Percentiles rank a stretch among this genome's conserved stretches.
phyloP scores from a whole-genome alignment of 2,797 vertebrate species.

The Pteronotus mesoamericanus region DNA sequence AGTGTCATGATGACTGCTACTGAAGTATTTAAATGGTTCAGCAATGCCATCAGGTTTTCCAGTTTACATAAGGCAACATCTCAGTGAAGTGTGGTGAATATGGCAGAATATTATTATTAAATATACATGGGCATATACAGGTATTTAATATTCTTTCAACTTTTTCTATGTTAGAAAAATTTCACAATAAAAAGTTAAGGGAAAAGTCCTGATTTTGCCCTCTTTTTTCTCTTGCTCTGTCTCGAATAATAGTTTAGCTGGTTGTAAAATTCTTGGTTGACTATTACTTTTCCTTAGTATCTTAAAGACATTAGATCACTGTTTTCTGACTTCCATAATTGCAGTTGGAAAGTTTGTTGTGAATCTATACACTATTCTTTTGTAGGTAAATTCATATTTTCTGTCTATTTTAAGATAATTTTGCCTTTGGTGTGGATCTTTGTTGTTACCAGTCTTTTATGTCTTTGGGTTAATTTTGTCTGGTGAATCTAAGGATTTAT shows the following conservation, averaged over 20 bases:
- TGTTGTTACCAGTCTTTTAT: neutral
- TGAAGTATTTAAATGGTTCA: neutral
- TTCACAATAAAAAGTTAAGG: neutral
- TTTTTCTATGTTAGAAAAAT: neutral
- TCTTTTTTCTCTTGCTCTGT: neutral
- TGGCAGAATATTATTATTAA: neutral
- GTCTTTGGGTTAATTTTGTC: neutral
- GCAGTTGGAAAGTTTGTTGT: neutral
- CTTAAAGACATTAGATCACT: neutral
- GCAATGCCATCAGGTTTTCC: neutral
- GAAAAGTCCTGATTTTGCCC: neutral
- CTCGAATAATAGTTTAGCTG: neutral
- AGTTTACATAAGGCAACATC: neutral
- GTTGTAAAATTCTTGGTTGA: neutral
- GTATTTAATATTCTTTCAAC: neutral
- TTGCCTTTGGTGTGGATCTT: neutral
- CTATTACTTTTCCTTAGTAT: neutral
- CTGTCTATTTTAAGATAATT: neutral
- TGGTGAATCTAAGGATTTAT: neutral
- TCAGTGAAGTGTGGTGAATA: neutral
- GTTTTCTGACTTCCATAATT: neutral
- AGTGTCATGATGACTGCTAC: neutral
- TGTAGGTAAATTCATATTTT: neutral
- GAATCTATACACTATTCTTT: neutral
- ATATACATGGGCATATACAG: neutral